Percentiles rank a stretch among this genome's conserved stretches.
These are phyloP conservation scores for Oryctolagus cuniculus DNA, from an alignment of 2,113 vertebrate species.

Conservation along the genomic window mOryCun1.1 NC_091439.1:62769001-62769500, in stretches of 20 bases:
- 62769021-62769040: not conserved
- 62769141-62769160: not conserved
- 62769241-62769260: not conserved
- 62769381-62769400: slow-evolving; percentile 9
- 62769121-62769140: not conserved
- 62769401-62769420: not conserved
- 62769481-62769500: no score
- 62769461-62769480: no score
- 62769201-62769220: not conserved
- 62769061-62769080: not conserved
- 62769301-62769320: slow-evolving; percentile 7
- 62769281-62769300: not conserved
- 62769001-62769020: not conserved
- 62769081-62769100: not conserved
- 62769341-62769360: not conserved
- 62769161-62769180: not conserved
- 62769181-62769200: slow-evolving; percentile 20
- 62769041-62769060: not conserved
- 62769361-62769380: not conserved
- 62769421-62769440: no score
- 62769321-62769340: not conserved
- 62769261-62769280: not conserved
- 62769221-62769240: not conserved
- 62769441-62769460: no score
- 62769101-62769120: not conserved